These are phyloP conservation scores for Argentina silus DNA, from an alignment of 2,797 vertebrate genomes.

Conservation along the genomic window DNA sequence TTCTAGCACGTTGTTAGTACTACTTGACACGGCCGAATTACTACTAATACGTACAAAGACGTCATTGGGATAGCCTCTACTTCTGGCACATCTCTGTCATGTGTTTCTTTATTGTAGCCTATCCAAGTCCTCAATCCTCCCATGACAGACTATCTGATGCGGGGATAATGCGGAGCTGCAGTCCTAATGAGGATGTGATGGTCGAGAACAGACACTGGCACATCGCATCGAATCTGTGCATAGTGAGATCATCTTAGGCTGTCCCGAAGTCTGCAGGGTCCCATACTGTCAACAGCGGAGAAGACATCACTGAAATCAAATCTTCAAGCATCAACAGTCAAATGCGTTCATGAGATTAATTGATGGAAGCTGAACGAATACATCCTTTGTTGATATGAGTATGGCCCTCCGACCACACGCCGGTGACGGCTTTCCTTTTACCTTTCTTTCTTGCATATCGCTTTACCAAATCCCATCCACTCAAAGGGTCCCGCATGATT, in stretches of 20 bases:
- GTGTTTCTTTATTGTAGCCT: neutral
- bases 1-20: constrained; percentile 24
- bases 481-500: neutral
- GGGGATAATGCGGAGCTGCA: constrained; percentile 40
- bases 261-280: constrained; percentile 13
- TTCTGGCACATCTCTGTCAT: constrained; percentile 17
- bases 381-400: constrained; percentile 29
- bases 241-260: constrained; percentile 33
- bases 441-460: neutral
- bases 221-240: constrained; percentile 41
- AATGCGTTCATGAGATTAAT: neutral
- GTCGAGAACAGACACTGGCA: constrained; percentile 27
- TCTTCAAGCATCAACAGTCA: neutral
- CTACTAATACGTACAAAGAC: constrained; percentile 32
- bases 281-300: neutral
- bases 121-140: constrained; percentile 24
- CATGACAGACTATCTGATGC: constrained; percentile 11
- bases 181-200: constrained; percentile 13
- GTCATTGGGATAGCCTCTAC: neutral
- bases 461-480: constrained; percentile 2
- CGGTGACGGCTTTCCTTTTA: constrained; percentile 26
- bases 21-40: constrained; percentile 29
- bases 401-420: constrained; percentile 32
- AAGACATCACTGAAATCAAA: neutral
- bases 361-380: neutral